Conservation (phyloP, 2,888 invertebrate species). For the Leptinotarsa peninsularis region DNA sequence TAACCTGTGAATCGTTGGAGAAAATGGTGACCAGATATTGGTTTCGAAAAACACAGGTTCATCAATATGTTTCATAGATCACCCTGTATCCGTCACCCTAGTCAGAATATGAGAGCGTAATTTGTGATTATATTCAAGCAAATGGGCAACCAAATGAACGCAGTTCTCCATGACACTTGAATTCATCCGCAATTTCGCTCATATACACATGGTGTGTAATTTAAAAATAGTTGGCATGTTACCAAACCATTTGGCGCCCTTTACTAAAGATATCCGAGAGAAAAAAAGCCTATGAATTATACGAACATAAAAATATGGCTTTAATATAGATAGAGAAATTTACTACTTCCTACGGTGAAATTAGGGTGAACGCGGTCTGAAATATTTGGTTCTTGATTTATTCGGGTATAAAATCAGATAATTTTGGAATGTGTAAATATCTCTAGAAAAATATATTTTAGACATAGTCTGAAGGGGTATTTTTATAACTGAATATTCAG, state of each 20-base stretch:
- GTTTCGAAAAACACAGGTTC: too few relatives aligned
- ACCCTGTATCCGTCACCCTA: too few relatives aligned
- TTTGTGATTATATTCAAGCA: too few relatives aligned
- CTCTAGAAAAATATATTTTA: too few relatives aligned
- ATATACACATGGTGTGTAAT: slow-evolving; percentile 15
- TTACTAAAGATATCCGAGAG: slow-evolving; percentile 15
- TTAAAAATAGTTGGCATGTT: slow-evolving; percentile 26
- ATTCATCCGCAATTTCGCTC: slow-evolving; percentile 16
- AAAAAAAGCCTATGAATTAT: slow-evolving; percentile 22
- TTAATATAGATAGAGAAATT: slow-evolving; percentile 27
- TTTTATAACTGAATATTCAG: too few relatives aligned
- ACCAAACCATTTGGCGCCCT: slow-evolving; percentile 26
- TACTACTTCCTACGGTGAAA: slow-evolving; percentile 26
- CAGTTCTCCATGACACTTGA: background rate
- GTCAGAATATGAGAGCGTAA: too few relatives aligned
- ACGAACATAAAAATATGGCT: slow-evolving; percentile 27
- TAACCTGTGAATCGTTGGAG: too few relatives aligned
- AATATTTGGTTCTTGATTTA: slow-evolving; percentile 22
- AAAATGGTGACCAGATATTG: too few relatives aligned
- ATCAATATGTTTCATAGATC: too few relatives aligned
- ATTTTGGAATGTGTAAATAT: background rate
- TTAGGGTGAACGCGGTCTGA: slow-evolving; percentile 18
- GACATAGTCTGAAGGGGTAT: too few relatives aligned
- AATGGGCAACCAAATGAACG: background rate
- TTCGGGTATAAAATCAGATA: background rate